Conservation (phyloP, 2,113 vertebrate genomes). For the Naja naja region DNA sequence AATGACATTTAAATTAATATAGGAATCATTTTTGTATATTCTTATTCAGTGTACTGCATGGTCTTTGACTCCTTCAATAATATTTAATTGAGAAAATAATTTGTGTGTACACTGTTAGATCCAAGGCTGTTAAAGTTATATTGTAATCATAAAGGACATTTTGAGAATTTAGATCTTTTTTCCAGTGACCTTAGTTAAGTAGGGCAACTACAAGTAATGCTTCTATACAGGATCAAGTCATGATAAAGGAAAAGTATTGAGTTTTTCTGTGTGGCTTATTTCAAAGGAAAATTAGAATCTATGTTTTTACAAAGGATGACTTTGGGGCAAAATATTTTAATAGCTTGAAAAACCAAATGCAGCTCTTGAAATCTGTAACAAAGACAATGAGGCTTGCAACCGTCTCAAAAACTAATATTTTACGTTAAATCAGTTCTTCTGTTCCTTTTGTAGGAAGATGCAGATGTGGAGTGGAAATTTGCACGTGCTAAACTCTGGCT, state of each 20-base stretch:
- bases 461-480: slow-evolving; percentile 98
- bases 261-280: background rate
- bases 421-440: background rate
- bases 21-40: background rate
- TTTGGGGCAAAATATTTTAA: background rate
- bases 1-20: background rate
- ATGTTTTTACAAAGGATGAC: background rate
- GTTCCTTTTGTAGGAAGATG: slow-evolving; percentile 81
- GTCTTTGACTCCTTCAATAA: background rate
- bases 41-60: background rate
- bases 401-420: slow-evolving; percentile 14
- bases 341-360: background rate
- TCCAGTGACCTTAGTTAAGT: background rate
- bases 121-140: background rate
- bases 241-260: background rate
- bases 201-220: background rate
- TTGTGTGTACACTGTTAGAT: background rate
- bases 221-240: background rate
- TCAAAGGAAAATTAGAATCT: background rate
- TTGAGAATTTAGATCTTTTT: slow-evolving; percentile 1
- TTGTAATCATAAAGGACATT: background rate
- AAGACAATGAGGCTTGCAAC: background rate
- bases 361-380: background rate
- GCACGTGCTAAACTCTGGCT: slow-evolving; percentile 95
- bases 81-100: background rate